These are phyloP conservation scores for Camptogramma bilineatum DNA, from an alignment of 2,888 invertebrate genomes.

Conservation along the genomic window DNA sequence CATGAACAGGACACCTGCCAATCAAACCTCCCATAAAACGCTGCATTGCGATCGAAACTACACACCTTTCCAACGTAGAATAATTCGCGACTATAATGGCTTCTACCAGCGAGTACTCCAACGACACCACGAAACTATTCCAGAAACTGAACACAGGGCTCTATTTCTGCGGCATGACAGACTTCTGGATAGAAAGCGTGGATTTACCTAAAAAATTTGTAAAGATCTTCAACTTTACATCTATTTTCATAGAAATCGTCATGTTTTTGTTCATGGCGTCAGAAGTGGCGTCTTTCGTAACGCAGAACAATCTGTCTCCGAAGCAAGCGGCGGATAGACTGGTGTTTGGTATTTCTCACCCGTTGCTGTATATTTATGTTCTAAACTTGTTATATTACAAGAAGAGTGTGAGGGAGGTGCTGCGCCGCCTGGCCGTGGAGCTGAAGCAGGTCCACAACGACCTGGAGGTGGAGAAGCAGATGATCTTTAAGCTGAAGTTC, in stretches of 20 bases:
- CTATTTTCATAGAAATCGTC: conserved; percentile 27
- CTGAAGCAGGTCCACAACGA: conserved; percentile 43
- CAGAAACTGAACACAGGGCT: conserved; percentile 34
- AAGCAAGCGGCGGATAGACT: conserved; percentile 34
- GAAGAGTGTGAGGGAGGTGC: conserved; percentile 31
- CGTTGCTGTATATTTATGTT: conserved; percentile 28
- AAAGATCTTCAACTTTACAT: conserved; percentile 32
- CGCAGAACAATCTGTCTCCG: conserved; percentile 27
- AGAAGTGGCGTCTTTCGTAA: conserved; percentile 31
- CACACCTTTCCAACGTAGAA: conserved; percentile 2
- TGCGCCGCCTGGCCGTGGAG: conserved; percentile 37
- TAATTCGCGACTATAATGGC: conserved; percentile 13
- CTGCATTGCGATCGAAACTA: conserved; percentile 15
- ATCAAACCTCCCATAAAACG: conserved; percentile 2
- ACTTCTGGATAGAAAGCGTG: conserved; percentile 46
- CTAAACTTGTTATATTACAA: conserved; percentile 36
- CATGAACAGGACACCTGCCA: neutral
- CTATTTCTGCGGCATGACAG: conserved; percentile 34
- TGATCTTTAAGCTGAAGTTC: conserved; percentile 42
- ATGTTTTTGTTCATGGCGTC: conserved; percentile 32
- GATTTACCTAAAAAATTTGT: conserved; percentile 34
- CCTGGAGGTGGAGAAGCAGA: conserved; percentile 32
- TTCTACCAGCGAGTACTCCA: conserved; percentile 14
- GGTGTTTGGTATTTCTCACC: conserved; percentile 33
- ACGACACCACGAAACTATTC: conserved; percentile 34